Base-by-base conservation (phyloP, 2,113 vertebrate genomes). In the Semnornis frantzii region DNA sequence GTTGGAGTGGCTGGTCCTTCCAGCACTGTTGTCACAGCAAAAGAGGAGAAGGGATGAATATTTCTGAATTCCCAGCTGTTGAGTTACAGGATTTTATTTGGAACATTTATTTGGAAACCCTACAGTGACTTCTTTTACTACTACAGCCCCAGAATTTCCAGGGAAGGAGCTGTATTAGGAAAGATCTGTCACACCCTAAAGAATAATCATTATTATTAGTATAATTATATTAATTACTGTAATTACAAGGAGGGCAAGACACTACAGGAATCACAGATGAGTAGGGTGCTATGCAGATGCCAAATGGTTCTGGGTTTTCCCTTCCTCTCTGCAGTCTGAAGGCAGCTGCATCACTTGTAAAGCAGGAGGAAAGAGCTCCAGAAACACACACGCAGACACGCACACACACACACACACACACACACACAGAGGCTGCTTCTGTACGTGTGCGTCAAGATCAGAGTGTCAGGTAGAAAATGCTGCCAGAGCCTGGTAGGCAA, bases 171-270 rank as follows among this genome's bases (percentile, higher is more conserved):
- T 31, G 54, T 54, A 58, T 83, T 62, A 37, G 82, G 69, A 74
- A 91, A 90, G 69, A 87, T 87, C 73, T 92, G 79, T 72, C 89
- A 65, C 82, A 8, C 80, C 87, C 87, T 90, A 85, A 94, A 93
- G 89, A 87, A 95, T 85, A 79, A 95, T 96, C 13, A 96, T 91
- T 85, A 96, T 80, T 91, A 94, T 62, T 94, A 94, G 68, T 3
- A 14, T 86, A 92, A 95, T 88, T 83, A 94, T 52, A 91, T 93
- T 94, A 91, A 96, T 90, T 87, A 91, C 87, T 85, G 68, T 91
- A 95, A 96, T 95, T 91, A 95, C 48, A 55, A 87, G 87, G 59
- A 92, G 93, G 95, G 94, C 81, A 85, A 90, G 91, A 63, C 84
- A 64, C 94, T 70, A 65, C 60, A 86, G 77, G 94, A 95, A 95